Percentiles rank a stretch among this genome's conserved stretches.
Conservation (phyloP, 1,140 invertebrate species). For the Trichonephila clavata region DNA sequence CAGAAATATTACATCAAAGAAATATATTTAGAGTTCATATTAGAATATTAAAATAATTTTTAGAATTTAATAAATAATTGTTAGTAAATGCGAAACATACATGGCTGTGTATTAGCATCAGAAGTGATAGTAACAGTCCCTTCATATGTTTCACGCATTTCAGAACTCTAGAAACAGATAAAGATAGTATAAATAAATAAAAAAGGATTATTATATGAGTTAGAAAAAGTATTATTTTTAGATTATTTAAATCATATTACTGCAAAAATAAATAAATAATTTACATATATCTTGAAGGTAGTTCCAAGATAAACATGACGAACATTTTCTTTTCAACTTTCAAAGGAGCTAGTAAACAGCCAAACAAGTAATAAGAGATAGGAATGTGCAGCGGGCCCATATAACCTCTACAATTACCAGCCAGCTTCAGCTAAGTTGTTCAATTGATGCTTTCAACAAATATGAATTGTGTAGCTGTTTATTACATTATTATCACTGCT, state of each 20-base stretch:
- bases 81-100: conserved; percentile 47
- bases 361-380: too few species aligned
- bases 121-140: conserved; percentile 48
- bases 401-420: too few species aligned
- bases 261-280: not conserved
- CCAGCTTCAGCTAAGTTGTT: too few species aligned
- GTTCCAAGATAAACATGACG: too few species aligned
- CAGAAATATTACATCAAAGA: not conserved
- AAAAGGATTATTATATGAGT: not conserved
- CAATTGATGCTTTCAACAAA: too few species aligned
- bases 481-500: too few species aligned
- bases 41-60: too few species aligned
- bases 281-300: not conserved
- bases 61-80: not conserved
- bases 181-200: not conserved
- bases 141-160: conserved; percentile 68
- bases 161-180: conserved; percentile 64
- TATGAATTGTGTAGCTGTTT: too few species aligned
- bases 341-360: too few species aligned
- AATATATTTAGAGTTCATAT: not conserved
- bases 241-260: not conserved
- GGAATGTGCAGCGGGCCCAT: too few species aligned
- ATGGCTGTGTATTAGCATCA: conserved; percentile 69
- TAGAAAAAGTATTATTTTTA: not conserved
- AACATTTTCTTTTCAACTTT: too few species aligned